These are phyloP conservation scores for Enteromius viviparus DNA, from an alignment of 2,797 vertebrate species.

Conservation along the genomic window DNA sequence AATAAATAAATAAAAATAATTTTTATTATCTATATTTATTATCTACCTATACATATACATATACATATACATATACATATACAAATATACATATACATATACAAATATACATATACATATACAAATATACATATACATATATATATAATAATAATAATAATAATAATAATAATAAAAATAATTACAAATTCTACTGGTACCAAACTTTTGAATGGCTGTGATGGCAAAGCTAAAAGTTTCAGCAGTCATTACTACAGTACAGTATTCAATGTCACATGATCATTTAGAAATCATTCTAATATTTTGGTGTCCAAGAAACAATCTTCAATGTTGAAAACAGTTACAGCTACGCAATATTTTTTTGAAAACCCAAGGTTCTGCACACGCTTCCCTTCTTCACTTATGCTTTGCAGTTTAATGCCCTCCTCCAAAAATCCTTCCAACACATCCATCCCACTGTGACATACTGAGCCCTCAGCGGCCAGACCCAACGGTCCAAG, in stretches of 20 bases:
- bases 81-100: too few relatives aligned
- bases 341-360: background rate
- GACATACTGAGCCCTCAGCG: background rate
- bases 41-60: too few relatives aligned
- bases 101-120: too few relatives aligned
- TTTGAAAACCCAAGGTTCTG: background rate
- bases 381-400: background rate
- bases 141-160: too few relatives aligned
- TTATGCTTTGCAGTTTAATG: background rate
- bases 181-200: too few relatives aligned
- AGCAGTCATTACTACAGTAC: background rate
- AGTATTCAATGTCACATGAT: background rate
- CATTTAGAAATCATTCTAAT: background rate
- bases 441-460: slow-evolving; percentile 18
- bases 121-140: too few relatives aligned
- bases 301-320: background rate
- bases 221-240: background rate
- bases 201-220: too few relatives aligned
- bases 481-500: slow-evolving; percentile 22
- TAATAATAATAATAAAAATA: too few relatives aligned
- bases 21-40: too few relatives aligned
- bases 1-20: too few relatives aligned
- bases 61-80: too few relatives aligned
- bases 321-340: background rate
- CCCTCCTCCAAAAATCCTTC: background rate